phyloP scores from a whole-genome alignment of 2,113 vertebrate species.

The mouse (Mus musculus) region DNA sequence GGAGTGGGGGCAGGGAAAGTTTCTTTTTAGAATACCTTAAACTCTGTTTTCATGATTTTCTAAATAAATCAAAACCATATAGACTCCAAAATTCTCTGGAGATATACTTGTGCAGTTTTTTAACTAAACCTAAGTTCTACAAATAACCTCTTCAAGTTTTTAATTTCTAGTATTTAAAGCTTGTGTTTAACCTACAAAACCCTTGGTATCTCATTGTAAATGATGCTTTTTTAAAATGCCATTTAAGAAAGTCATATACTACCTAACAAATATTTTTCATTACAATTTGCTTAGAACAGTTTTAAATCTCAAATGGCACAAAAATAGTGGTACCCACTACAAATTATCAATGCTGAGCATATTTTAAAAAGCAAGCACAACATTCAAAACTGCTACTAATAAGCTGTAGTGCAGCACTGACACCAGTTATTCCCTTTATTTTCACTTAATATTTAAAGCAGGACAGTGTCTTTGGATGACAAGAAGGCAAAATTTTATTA shows the following conservation, averaged over 20 bases:
- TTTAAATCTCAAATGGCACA: conserved; percentile 49
- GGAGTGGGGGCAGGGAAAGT: not conserved
- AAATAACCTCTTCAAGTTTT: conserved; percentile 38
- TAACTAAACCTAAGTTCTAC: conserved; percentile 32
- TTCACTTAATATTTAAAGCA: conserved; percentile 47
- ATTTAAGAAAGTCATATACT: conserved; percentile 55
- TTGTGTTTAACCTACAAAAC: conserved; percentile 52
- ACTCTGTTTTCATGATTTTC: conserved; percentile 44
- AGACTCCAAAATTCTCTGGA: not conserved
- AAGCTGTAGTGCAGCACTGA: not conserved
- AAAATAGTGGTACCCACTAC: not conserved
- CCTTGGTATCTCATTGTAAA: conserved; percentile 49
- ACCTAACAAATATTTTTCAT: conserved; percentile 40
- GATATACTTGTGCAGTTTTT: conserved; percentile 28
- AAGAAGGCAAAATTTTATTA: conserved; percentile 10
- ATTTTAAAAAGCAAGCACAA: conserved; percentile 26
- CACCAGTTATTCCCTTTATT: conserved; percentile 31
- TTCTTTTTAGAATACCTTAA: conserved; percentile 47
- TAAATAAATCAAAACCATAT: conserved; percentile 31
- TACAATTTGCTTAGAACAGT: conserved; percentile 67
- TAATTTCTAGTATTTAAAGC: conserved; percentile 62
- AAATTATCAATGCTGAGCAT: not conserved
- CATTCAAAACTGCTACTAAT: conserved; percentile 37
- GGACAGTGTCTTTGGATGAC: not conserved
- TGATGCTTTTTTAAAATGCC: conserved; percentile 43